A percentile compares a stretch with the other conserved stretches of the same genome.
phyloP scores from a whole-genome alignment of 2,113 vertebrate species.

The Alethe castanea region DNA sequence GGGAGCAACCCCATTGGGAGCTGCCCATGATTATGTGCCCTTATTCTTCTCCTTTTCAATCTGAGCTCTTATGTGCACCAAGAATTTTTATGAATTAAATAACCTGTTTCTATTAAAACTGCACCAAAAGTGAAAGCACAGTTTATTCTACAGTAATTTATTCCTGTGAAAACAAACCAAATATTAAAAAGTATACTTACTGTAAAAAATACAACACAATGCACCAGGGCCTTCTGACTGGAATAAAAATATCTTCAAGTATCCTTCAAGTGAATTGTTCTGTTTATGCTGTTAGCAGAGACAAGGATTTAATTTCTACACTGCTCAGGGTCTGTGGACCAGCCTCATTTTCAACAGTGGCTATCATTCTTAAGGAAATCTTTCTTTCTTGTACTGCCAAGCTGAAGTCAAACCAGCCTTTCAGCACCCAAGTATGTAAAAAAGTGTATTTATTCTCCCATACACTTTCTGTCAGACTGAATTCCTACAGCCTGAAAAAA shows the following conservation, averaged over 20 bases:
- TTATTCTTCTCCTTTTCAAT: background rate
- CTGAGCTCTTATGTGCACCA: background rate
- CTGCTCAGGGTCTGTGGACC: background rate
- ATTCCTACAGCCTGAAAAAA: background rate
- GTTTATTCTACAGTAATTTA: background rate
- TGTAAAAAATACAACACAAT: background rate
- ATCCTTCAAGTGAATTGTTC: background rate
- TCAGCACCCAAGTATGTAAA: background rate
- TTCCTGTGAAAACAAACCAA: background rate
- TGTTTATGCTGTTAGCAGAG: background rate
- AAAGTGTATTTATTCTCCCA: background rate
- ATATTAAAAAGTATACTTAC: background rate
- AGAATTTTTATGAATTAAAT: background rate
- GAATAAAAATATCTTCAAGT: constrained; percentile 1
- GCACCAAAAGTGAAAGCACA: background rate
- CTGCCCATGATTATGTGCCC: background rate
- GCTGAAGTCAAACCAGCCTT: background rate
- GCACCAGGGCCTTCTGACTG: background rate
- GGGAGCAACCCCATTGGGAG: background rate
- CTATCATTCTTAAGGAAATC: background rate
- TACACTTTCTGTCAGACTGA: background rate
- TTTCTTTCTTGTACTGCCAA: background rate
- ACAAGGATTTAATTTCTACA: background rate
- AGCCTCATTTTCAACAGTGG: background rate
- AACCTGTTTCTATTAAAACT: background rate